Conservation (phyloP, 2,797 vertebrate genomes). For the Naso thynnoides region DNA sequence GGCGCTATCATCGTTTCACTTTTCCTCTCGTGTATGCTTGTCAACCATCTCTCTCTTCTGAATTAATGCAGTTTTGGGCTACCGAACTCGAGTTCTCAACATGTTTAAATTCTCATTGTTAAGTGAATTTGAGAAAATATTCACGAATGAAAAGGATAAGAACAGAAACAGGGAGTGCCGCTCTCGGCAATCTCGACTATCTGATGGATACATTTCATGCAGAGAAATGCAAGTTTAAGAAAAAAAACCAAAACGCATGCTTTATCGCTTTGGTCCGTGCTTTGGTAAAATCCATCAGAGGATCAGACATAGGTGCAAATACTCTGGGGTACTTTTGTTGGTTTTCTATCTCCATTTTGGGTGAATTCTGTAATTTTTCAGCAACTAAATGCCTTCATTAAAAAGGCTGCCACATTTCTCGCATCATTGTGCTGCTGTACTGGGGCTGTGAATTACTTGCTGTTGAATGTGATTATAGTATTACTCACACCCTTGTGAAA, state of each 20-base stretch:
- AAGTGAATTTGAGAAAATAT: conserved; percentile 4
- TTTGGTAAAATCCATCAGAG: conserved; percentile 58
- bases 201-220: conserved; percentile 37
- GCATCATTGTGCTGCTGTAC: conserved; percentile 17
- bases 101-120: neutral
- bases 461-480: conserved; percentile 17
- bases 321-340: conserved; percentile 53
- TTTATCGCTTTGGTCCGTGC: conserved; percentile 41
- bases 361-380: conserved; percentile 36
- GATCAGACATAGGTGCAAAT: conserved; percentile 42
- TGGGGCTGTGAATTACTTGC: conserved; percentile 5
- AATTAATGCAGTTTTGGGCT: conserved; percentile 11
- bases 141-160: neutral
- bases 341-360: conserved; percentile 42
- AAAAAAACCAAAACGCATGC: conserved; percentile 53
- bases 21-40: no score
- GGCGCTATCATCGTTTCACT: conserved; percentile 30
- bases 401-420: conserved; percentile 23
- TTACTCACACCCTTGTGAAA: neutral
- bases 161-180: conserved; percentile 3
- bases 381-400: conserved; percentile 44
- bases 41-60: conserved; percentile 5
- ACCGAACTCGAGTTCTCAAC: conserved; percentile 8
- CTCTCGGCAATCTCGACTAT: conserved; percentile 13
- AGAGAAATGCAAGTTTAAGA: conserved; percentile 39